Percentiles rank a stretch among this genome's conserved stretches.
phyloP scores from a whole-genome alignment of 1,140 invertebrate species.

The Cyclargus thomasi region DNA sequence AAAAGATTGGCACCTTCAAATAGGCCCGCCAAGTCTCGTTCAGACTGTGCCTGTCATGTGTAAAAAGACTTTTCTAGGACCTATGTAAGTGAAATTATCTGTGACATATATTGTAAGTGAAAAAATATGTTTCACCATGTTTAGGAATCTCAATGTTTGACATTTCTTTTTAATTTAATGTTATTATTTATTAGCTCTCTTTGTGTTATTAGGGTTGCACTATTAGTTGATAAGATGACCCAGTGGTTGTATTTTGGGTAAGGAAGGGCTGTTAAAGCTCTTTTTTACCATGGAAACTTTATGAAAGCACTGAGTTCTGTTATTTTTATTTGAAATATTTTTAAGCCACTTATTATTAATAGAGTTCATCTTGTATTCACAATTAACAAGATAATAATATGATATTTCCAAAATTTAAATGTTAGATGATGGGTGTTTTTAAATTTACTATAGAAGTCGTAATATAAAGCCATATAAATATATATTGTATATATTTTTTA shows the following conservation, averaged over 20 bases:
- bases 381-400: background rate
- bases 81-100: constrained; percentile 12
- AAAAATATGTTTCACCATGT: background rate
- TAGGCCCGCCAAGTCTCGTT: constrained; percentile 47
- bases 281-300: background rate
- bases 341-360: background rate
- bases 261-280: background rate
- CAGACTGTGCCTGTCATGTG: constrained; percentile 67
- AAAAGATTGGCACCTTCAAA: constrained; percentile 60
- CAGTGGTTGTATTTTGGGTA: background rate
- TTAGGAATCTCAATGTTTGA: background rate
- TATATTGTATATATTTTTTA: background rate
- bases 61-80: constrained; percentile 33
- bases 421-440: too few species aligned
- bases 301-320: too few species aligned
- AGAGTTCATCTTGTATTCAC: background rate
- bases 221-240: background rate
- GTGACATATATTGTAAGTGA: constrained; percentile 14
- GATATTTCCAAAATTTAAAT: background rate
- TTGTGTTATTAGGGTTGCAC: background rate
- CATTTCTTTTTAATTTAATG: background rate
- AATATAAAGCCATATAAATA: background rate
- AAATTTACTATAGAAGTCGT: too few species aligned
- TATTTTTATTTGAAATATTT: background rate
- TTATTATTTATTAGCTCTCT: background rate